Percentiles rank a stretch among this genome's conserved stretches.
These are phyloP conservation scores for Colaptes auratus DNA, from an alignment of 2,113 vertebrate genomes.

Conservation along the genomic window DNA sequence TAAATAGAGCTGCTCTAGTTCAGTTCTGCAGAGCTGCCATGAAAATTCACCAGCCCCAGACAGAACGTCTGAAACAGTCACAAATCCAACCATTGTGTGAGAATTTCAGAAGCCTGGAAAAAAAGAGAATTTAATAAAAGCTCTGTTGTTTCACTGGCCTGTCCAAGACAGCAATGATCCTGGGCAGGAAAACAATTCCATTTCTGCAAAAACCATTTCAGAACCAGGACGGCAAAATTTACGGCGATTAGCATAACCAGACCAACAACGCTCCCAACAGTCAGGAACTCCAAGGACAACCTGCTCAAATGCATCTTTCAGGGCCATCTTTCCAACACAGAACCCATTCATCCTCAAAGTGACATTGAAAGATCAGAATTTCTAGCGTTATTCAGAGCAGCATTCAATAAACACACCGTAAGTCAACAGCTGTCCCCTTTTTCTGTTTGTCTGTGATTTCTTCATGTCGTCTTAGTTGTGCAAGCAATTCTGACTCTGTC, in stretches of 20 bases:
- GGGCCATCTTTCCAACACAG: not conserved
- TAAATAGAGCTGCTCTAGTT: conserved; percentile 50
- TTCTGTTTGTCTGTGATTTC: conserved; percentile 75
- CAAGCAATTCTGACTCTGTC: conserved; percentile 87
- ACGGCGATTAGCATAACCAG: not conserved
- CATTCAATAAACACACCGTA: conserved; percentile 78
- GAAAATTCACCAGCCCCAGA: conserved; percentile 59
- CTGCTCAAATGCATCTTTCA: too few relatives aligned
- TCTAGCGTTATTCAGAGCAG: not conserved
- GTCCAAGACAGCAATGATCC: conserved; percentile 24
- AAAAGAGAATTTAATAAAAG: not conserved
- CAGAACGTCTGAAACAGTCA: conserved; percentile 27
- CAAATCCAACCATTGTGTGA: conserved; percentile 42
- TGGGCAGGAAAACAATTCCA: not conserved
- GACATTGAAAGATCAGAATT: not conserved
- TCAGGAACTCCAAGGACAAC: not conserved
- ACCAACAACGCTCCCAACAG: not conserved
- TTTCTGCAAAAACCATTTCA: conserved; percentile 36
- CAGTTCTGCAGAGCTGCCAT: conserved; percentile 30
- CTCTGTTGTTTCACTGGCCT: not conserved
- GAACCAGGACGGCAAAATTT: not conserved
- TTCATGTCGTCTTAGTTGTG: conserved; percentile 83
- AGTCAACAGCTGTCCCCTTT: conserved; percentile 44
- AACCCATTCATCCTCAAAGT: not conserved
- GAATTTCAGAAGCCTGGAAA: not conserved